These are phyloP conservation scores for Apamea anceps DNA, from an alignment of 2,888 invertebrate genomes.

Conservation along the genomic window DNA sequence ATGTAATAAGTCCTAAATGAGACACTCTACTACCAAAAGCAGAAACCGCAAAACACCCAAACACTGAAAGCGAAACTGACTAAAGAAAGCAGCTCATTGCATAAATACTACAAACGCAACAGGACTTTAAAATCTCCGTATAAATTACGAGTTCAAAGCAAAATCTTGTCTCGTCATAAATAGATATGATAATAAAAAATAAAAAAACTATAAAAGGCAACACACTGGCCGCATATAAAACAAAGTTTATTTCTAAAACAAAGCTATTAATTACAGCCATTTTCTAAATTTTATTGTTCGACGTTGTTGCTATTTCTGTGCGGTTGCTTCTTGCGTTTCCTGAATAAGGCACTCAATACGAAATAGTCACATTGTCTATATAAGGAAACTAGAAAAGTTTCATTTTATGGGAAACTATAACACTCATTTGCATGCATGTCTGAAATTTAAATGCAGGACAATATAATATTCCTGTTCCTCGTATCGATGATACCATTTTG, in stretches of 20 bases:
- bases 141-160: slow-evolving; percentile 46
- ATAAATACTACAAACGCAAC: slow-evolving; percentile 24
- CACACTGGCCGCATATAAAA: slow-evolving; percentile 55
- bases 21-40: background rate
- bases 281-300: slow-evolving; percentile 72
- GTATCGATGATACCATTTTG: background rate
- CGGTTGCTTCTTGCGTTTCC: slow-evolving; percentile 42
- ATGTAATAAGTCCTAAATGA: background rate
- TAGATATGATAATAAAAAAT: slow-evolving; percentile 67
- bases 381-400: slow-evolving; percentile 1
- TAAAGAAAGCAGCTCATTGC: background rate
- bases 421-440: too few species aligned
- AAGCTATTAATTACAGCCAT: slow-evolving; percentile 73
- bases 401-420: background rate
- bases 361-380: slow-evolving; percentile 3
- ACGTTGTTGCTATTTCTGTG: slow-evolving; percentile 63
- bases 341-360: background rate
- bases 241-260: slow-evolving; percentile 68
- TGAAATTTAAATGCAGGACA: background rate
- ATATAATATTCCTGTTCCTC: background rate
- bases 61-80: slow-evolving; percentile 17
- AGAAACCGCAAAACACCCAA: background rate
- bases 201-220: slow-evolving; percentile 49
- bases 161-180: slow-evolving; percentile 64
- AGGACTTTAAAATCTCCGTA: slow-evolving; percentile 19